phyloP scores from a whole-genome alignment of 2,797 vertebrate genomes.

The Lycodopsis pacificus region DNA sequence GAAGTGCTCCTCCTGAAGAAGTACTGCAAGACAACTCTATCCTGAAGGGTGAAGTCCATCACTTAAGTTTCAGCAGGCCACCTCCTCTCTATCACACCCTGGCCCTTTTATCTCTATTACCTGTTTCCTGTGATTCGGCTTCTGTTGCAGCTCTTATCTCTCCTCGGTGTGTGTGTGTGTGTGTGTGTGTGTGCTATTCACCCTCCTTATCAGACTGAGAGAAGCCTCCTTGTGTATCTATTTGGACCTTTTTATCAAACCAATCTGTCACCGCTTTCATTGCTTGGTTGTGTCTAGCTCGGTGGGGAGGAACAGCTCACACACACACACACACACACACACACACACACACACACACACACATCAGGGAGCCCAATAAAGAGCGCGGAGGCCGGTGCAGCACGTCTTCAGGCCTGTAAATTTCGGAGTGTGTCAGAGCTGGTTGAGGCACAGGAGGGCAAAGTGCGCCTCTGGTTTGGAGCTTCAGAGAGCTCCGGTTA shows the following conservation, averaged over 20 bases:
- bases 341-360: slow-evolving; percentile 27
- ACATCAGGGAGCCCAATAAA: slow-evolving; percentile 54
- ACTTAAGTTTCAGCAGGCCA: slow-evolving; percentile 3
- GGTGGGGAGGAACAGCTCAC: slow-evolving; percentile 30
- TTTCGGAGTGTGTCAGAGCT: slow-evolving; percentile 55
- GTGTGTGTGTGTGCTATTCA: slow-evolving; percentile 39
- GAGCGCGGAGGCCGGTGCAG: slow-evolving; percentile 43
- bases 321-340: neutral
- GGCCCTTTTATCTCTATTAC: slow-evolving; percentile 68
- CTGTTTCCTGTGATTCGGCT: slow-evolving; percentile 74
- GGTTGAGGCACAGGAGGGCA: slow-evolving; percentile 50
- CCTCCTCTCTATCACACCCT: slow-evolving; percentile 16
- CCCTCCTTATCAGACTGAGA: slow-evolving; percentile 69
- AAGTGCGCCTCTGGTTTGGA: slow-evolving; percentile 50
- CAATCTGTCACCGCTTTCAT: slow-evolving; percentile 77
- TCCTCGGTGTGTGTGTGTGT: slow-evolving; percentile 15
- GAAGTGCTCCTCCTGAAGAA: neutral
- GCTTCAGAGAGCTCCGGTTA: slow-evolving; percentile 70
- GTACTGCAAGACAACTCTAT: slow-evolving; percentile 2
- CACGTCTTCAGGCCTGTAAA: slow-evolving; percentile 71
- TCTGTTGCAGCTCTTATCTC: slow-evolving; percentile 77
- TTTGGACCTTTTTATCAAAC: slow-evolving; percentile 71
- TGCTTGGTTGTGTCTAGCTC: slow-evolving; percentile 66
- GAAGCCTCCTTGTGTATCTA: slow-evolving; percentile 70
- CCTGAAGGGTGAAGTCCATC: neutral